A percentile compares a stretch with the other conserved stretches of the same genome.
These are phyloP conservation scores for Otus scops DNA, from an alignment of 2,797 vertebrate species.

Conservation along the genomic window DNA sequence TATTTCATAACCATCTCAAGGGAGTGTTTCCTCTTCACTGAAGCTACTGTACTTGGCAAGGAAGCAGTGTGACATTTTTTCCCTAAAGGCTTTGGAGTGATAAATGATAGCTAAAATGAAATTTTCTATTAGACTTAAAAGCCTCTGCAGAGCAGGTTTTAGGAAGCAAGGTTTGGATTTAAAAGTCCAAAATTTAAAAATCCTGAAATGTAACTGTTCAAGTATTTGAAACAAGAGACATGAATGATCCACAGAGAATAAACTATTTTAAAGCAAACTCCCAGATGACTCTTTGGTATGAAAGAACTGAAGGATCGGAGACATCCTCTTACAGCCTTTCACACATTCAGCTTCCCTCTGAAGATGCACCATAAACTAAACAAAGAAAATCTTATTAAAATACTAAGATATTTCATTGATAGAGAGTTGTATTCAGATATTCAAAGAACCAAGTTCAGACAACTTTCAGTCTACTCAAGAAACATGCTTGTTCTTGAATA, in stretches of 20 bases:
- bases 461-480: background rate
- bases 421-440: background rate
- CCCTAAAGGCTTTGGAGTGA: slow-evolving; percentile 23
- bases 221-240: background rate
- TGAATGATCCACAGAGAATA: background rate
- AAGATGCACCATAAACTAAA: background rate
- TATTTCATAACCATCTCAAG: slow-evolving; percentile 47
- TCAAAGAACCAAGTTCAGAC: background rate
- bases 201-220: background rate
- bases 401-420: background rate
- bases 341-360: background rate
- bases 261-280: background rate
- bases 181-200: background rate
- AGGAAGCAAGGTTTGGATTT: background rate
- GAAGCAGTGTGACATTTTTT: slow-evolving; percentile 6
- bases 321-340: background rate
- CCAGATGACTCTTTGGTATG: background rate
- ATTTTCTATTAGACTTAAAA: background rate
- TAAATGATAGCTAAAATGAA: slow-evolving; percentile 22
- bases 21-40: slow-evolving; percentile 6
- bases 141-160: background rate
- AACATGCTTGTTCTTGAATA: background rate
- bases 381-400: background rate
- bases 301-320: background rate
- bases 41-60: slow-evolving; percentile 38